Conservation (phyloP, 1,140 invertebrate species). For the Hermatobates lingyangjiaoensis region DNA sequence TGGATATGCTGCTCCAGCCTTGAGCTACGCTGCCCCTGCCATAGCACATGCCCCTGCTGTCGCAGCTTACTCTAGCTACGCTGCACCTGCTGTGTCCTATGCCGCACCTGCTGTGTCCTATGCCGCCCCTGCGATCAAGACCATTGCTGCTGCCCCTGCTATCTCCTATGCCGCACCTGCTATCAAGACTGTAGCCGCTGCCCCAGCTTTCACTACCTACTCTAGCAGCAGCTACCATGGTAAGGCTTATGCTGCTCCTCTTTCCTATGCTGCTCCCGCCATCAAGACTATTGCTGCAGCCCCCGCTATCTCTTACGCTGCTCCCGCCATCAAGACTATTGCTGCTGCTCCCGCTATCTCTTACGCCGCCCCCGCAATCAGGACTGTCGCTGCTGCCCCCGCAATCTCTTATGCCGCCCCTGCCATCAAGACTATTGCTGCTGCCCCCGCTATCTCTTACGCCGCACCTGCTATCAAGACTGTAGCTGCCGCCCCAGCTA, state of each 20-base stretch:
- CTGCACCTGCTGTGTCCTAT: constrained; percentile 1
- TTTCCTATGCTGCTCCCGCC: constrained; percentile 9
- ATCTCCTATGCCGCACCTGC: constrained; percentile 7
- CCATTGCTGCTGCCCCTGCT: constrained; percentile 1
- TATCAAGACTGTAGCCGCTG: background rate
- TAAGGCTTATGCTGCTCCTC: background rate
- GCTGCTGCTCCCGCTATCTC: constrained; percentile 2
- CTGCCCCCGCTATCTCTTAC: constrained; percentile 13
- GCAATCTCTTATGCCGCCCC: constrained; percentile 13
- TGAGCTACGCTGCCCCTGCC: constrained; percentile 27
- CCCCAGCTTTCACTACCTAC: constrained; percentile 2
- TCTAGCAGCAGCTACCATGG: constrained; percentile 1
- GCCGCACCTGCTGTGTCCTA: constrained; percentile 8
- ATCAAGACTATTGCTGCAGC: constrained; percentile 9
- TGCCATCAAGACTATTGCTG: constrained; percentile 8
- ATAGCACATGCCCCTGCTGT: constrained; percentile 5
- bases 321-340: constrained; percentile 2
- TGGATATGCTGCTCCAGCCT: constrained; percentile 26
- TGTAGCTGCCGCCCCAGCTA: constrained; percentile 10
- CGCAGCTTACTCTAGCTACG: background rate
- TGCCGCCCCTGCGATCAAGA: background rate
- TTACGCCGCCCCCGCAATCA: constrained; percentile 7
- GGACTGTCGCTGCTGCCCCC: constrained; percentile 3
- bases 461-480: constrained; percentile 10
- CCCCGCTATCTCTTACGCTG: constrained; percentile 1